phyloP scores from a whole-genome alignment of 2,888 invertebrate genomes.

The Atrina japonica region DNA sequence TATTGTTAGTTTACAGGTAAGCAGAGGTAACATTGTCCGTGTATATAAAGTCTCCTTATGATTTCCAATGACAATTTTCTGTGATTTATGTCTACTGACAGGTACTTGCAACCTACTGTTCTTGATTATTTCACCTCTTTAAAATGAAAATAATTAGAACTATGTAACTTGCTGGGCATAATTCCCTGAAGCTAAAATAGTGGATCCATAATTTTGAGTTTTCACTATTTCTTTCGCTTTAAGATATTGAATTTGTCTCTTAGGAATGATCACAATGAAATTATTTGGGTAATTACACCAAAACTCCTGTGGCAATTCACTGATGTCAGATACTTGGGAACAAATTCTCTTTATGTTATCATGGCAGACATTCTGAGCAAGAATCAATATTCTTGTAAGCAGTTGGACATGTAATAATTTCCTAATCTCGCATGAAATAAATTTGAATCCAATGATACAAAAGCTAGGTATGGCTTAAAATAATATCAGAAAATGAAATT shows the following conservation, averaged over 20 bases:
- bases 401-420: neutral
- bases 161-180: neutral
- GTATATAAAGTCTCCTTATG: too few relatives aligned
- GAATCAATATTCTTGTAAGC: slow-evolving; percentile 6
- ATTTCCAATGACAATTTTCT: too few relatives aligned
- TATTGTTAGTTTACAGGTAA: too few relatives aligned
- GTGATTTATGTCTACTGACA: too few relatives aligned
- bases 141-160: too few relatives aligned
- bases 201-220: too few relatives aligned
- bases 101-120: too few relatives aligned
- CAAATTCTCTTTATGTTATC: slow-evolving; percentile 6
- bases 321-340: neutral
- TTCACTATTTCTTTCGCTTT: neutral
- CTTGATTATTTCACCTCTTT: too few relatives aligned
- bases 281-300: neutral
- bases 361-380: neutral
- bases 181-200: neutral
- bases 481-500: too few relatives aligned
- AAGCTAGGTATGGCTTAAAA: too few relatives aligned
- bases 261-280: slow-evolving; percentile 1
- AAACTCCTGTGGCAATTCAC: neutral
- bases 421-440: neutral
- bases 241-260: neutral
- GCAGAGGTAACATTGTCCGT: too few relatives aligned
- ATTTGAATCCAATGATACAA: neutral